Evolutionary conservation across 2,113 vertebrate species (phyloP), one percentile per base, ranked within the genome.

Genomic region (Paralichthys olivaceus): DNA sequence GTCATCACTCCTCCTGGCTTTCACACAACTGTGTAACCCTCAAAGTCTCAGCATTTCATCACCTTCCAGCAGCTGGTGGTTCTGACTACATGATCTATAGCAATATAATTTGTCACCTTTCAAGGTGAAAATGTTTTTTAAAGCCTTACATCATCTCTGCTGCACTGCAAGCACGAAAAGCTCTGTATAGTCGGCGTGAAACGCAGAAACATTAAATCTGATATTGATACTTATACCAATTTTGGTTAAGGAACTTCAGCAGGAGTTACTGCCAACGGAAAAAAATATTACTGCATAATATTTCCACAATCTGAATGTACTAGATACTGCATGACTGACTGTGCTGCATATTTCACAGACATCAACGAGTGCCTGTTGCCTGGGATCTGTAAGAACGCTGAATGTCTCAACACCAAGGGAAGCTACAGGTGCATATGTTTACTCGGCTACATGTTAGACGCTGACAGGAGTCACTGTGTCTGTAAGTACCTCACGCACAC

Each of bases 371-470:
- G 95, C 74, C 71, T 92, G 77, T 79, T 95, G 84, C 86, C 89
- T 15, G 95, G 94, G 19, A 84, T 95, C 69, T 95, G 95, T 67
- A 94, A 93, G 86, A 93, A 95, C 12, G 94, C 93, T 0, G 91
- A 94, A 47, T 95, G 95, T 63, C 80, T 95, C 66, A 95, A 95
- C 79, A 91, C 90, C 69, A 94, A 83, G 85, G 95, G 95, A 54
- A 95, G 94, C 90, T 95, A 94, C 93, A 93, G 94, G 84, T 95
- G 95, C 90, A 94, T 87, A 0, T 95, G 95, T 70, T 94, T 94
- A 65, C 75, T 78, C n/a, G 95, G 95, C 45, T 94, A 64, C 87
- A 92, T 95, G 93, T 77, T 95, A 71, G 94, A 95, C 34, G 71
- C 92, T 26, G 93, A 91, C n/a, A 87, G 94, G 55, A 94, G 92